Conservation (phyloP, 2,888 invertebrate species). For the Cyaniris semiargus region DNA sequence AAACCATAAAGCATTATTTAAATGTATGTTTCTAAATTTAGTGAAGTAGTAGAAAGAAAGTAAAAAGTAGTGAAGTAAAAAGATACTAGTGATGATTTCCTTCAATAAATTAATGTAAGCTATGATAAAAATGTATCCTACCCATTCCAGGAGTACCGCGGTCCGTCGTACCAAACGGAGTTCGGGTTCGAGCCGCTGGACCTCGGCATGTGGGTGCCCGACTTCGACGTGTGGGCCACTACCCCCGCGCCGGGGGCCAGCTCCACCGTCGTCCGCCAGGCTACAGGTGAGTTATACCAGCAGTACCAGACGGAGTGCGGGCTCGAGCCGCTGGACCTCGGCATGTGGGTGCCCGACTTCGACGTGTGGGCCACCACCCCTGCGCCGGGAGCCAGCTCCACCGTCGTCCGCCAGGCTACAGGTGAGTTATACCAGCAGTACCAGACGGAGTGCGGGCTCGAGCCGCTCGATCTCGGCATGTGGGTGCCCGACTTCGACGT, state of each 20-base stretch:
- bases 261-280: not conserved
- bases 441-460: constrained; percentile 56
- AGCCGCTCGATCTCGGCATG: constrained; percentile 52
- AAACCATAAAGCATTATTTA: too few species aligned
- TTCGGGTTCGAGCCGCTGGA: constrained; percentile 62
- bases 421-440: constrained; percentile 38
- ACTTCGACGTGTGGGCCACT: constrained; percentile 49
- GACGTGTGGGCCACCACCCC: too few species aligned
- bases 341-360: constrained; percentile 54
- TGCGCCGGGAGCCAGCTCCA: not conserved
- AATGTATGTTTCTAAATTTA: too few species aligned
- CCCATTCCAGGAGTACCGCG: constrained; percentile 47
- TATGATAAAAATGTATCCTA: too few species aligned
- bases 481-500: constrained; percentile 57
- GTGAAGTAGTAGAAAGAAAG: too few species aligned
- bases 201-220: constrained; percentile 51
- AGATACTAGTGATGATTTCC: too few species aligned
- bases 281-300: not conserved
- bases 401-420: not conserved
- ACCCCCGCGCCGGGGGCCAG: not conserved
- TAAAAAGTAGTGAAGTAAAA: too few species aligned
- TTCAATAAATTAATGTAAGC: too few species aligned
- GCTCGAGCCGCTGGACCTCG: constrained; percentile 55
- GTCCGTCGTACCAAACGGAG: constrained; percentile 50
- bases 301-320: constrained; percentile 53